Conservation (phyloP, 2,113 vertebrate species). For the Crypturellus undulatus region DNA sequence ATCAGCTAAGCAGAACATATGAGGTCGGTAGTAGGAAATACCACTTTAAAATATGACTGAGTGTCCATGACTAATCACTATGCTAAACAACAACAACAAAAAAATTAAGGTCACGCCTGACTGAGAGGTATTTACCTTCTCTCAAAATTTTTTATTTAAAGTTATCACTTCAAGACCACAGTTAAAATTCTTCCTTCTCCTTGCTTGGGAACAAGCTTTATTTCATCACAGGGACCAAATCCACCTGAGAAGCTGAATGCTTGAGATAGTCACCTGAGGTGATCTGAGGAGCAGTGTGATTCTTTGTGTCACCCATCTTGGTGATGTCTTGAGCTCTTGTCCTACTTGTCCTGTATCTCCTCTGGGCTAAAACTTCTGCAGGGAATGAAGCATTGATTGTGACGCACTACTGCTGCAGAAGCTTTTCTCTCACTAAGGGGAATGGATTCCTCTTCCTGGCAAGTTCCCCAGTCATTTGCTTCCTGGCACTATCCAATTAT, state of each 20-base stretch:
- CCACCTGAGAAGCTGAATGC: not conserved
- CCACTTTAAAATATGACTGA: not conserved
- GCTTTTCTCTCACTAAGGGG: not conserved
- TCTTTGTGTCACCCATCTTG: not conserved
- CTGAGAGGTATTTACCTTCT: not conserved
- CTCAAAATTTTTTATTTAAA: not conserved
- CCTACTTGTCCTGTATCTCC: not conserved
- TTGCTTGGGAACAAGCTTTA: not conserved
- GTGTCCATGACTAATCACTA: not conserved
- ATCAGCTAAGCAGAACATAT: accelerated
- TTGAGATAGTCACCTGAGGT: not conserved
- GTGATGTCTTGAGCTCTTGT: not conserved
- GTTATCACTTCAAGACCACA: no score
- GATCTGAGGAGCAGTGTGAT: accelerated
- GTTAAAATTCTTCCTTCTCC: not conserved
- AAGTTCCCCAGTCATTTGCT: not conserved
- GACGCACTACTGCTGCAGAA: not conserved
- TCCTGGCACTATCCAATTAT: not conserved
- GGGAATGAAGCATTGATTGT: not conserved
- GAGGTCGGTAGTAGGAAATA: not conserved
- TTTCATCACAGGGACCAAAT: not conserved
- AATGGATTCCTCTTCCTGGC: not conserved
- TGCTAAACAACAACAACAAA: not conserved
- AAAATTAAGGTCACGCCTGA: accelerated
- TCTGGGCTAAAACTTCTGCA: not conserved